phyloP scores from a whole-genome alignment of 2,113 vertebrate genomes.

The Hydrolagus affinis region DNA sequence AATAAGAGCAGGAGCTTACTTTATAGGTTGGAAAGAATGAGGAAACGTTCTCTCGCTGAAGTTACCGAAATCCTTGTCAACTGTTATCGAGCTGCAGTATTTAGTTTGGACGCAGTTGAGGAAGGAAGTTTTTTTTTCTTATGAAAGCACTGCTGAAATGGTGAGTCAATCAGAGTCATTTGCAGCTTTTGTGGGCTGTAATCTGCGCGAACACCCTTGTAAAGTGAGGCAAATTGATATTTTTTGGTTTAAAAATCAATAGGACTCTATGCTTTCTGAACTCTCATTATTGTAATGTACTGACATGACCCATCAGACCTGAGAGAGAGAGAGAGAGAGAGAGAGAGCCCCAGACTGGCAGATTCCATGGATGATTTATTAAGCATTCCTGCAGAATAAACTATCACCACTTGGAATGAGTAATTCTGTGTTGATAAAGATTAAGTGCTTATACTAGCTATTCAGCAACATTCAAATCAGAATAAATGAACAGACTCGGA shows the following conservation, averaged over 20 bases:
- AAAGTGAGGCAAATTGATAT: slow-evolving; percentile 59
- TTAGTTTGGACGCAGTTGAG: too few species aligned
- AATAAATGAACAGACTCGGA: not conserved
- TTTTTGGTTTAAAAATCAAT: slow-evolving; percentile 67
- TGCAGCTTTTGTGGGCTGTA: slow-evolving; percentile 40
- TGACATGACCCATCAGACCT: slow-evolving; percentile 62
- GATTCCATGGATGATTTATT: slow-evolving; percentile 72
- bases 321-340: slow-evolving; percentile 24
- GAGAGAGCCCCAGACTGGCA: slow-evolving; percentile 47
- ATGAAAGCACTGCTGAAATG: not conserved
- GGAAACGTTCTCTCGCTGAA: too few species aligned
- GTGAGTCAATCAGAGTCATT: not conserved
- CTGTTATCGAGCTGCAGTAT: too few species aligned
- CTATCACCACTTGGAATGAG: slow-evolving; percentile 64
- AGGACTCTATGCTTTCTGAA: slow-evolving; percentile 65
- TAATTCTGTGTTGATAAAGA: slow-evolving; percentile 54
- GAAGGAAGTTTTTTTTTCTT: not conserved
- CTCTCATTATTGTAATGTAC: slow-evolving; percentile 72
- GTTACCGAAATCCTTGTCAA: too few species aligned
- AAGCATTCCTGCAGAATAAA: slow-evolving; percentile 62
- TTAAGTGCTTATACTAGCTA: slow-evolving; percentile 1
- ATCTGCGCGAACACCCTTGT: slow-evolving; percentile 51
- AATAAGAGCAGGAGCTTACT: too few species aligned
- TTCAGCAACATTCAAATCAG: not conserved
- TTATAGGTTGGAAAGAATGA: too few species aligned